Base-by-base conservation (phyloP, 2,888 invertebrate species). In the Nymphalis c-album region DNA sequence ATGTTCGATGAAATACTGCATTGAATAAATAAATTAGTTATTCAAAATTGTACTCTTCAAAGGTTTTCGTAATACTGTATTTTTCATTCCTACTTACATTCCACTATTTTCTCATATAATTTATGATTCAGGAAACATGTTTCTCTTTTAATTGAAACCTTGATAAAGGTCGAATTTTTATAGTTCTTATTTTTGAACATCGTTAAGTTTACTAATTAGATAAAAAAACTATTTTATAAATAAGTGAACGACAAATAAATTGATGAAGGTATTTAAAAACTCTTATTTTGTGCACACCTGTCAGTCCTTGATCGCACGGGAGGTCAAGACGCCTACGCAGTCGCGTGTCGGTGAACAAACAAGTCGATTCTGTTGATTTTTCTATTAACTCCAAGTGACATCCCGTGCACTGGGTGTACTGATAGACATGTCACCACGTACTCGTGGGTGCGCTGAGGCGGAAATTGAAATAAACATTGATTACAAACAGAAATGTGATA, bases 291-390 rank as follows among this genome's bases (percentile, higher is more conserved):
- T 46, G 66, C 46, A 53, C 66, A 66, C 55, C 66, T 45, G 48
- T 57, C 61, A 61, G 71, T 69, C 72, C 74, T 74, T 72, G 69
- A 68, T 71, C 72, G 69, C 64, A 40, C 50, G 67, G 72, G 72
- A 70, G 75, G 75, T 74, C 72, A 73, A 64, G 64, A 62, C 70
- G 68, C 64, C 67, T 70, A 62, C 67, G 67, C 63, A 59, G 72
- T 60, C 77, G 74, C 76, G 76, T 73, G 73, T 73, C 65, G 64
- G 40, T 68, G 73, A 69, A 68, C 70, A 70, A 65, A 70, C 67
- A 50, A 18, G 22, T 48, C 22, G 48, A 62, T 26, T 10, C 0
- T 82, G 82, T 83, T 85, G 82, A 79, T 83, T 84, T 82, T 86
- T 81, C 81, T 84, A 81, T 81, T 82, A 83, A 77, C 74, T 70